A percentile compares a stretch with the other conserved stretches of the same genome.
Evolutionary conservation across 2,113 vertebrate genomes (phyloP).

Genomic region (Leuciscus idus): DNA sequence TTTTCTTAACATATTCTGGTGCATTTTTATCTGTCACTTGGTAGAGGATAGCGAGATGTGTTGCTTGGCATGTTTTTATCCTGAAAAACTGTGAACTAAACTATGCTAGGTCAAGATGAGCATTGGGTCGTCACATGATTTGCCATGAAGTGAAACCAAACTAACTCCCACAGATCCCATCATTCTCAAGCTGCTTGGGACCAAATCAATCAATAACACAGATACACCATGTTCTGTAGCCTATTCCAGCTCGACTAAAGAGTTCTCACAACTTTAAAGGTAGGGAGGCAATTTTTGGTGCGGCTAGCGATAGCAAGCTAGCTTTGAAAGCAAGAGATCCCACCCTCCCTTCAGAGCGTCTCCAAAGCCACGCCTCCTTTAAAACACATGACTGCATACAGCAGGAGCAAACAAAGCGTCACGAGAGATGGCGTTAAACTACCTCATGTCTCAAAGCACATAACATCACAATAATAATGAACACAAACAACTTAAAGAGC

Average conservation of each 20-base stretch:
- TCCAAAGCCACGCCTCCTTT: too few species aligned
- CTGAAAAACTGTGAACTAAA: conserved; percentile 12
- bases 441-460: too few species aligned
- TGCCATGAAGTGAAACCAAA: background rate
- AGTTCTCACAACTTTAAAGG: too few species aligned
- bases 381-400: too few species aligned
- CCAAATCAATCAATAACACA: conserved; percentile 60
- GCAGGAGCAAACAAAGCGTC: too few species aligned
- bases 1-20: background rate
- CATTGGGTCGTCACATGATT: background rate
- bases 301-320: too few species aligned
- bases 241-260: conserved; percentile 37
- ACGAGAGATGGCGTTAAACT: too few species aligned
- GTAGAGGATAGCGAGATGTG: background rate
- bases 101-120: background rate
- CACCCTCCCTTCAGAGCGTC: too few species aligned
- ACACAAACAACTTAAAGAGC: too few species aligned
- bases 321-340: too few species aligned
- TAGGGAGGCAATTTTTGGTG: too few species aligned
- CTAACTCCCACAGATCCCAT: conserved; percentile 52
- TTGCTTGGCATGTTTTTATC: background rate
- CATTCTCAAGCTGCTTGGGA: conserved; percentile 36
- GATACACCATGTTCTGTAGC: conserved; percentile 48
- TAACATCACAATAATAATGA: too few species aligned
- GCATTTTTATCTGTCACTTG: background rate